These are phyloP conservation scores for Cephalopachus bancanus DNA, from an alignment of 2,797 vertebrate species.

Conservation along the genomic window DNA sequence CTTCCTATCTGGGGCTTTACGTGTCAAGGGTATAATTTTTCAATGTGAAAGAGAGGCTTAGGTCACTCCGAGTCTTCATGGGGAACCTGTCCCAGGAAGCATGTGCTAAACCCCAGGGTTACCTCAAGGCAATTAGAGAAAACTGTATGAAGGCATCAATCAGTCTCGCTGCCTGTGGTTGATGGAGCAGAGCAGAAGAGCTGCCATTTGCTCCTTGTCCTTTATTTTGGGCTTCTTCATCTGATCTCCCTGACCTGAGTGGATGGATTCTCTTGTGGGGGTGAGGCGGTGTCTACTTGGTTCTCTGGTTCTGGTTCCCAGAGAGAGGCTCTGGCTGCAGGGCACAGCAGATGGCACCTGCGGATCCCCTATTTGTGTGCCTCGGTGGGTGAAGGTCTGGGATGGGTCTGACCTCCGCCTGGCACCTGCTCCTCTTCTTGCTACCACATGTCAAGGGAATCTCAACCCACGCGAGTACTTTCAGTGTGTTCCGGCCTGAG, in stretches of 20 bases:
- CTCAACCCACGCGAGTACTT: background rate
- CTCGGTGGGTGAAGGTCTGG: background rate
- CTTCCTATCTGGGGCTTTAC: background rate
- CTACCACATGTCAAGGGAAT: conserved; percentile 50
- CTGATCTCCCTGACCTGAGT: background rate
- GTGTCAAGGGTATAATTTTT: background rate
- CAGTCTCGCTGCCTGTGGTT: background rate
- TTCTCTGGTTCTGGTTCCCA: background rate
- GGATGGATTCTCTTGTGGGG: background rate
- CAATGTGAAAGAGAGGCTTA: background rate
- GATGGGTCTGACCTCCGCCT: conserved; percentile 16
- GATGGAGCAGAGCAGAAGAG: background rate
- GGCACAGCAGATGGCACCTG: conserved; percentile 59
- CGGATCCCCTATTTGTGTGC: background rate
- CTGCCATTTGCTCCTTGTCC: background rate
- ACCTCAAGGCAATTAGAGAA: background rate
- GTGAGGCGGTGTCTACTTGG: background rate
- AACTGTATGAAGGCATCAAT: background rate
- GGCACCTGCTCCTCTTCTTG: conserved; percentile 18
- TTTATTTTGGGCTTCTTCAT: background rate
- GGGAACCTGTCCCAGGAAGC: background rate
- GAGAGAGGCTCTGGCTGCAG: background rate
- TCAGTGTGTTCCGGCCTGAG: background rate
- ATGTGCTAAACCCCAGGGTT: background rate
- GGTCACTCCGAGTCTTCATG: background rate